A percentile compares a stretch with the other conserved stretches of the same genome.
Conservation (phyloP, 2,113 vertebrate genomes). For the Rousettus leschenaultii region DNA sequence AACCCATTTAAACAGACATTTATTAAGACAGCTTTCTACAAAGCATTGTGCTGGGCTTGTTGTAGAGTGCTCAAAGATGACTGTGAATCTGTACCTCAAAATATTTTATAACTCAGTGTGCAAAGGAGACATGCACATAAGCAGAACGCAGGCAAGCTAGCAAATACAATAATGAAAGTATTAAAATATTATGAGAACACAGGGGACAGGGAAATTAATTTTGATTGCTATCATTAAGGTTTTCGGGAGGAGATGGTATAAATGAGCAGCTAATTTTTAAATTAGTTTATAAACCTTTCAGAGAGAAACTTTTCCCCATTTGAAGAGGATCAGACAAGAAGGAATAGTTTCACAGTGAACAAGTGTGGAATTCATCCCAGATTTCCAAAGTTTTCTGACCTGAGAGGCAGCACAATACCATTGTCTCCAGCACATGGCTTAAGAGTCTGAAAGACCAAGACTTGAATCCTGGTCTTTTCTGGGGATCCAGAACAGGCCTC, state of each 20-base stretch:
- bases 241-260: constrained; percentile 18
- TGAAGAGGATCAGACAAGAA: neutral
- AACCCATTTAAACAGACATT: constrained; percentile 10
- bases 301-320: constrained; percentile 13
- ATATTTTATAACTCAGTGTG: neutral
- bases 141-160: neutral
- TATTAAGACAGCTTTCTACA: constrained; percentile 32
- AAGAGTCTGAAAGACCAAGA: neutral
- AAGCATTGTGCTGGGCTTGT: neutral
- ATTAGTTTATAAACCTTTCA: neutral
- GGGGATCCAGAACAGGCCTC: neutral
- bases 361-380: neutral
- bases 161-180: constrained; percentile 34
- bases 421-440: neutral
- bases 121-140: constrained; percentile 25
- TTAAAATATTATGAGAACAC: constrained; percentile 39
- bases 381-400: constrained; percentile 30
- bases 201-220: constrained; percentile 50
- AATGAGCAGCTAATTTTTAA: constrained; percentile 42
- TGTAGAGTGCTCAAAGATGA: neutral
- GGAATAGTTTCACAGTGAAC: neutral
- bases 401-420: neutral
- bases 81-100: neutral
- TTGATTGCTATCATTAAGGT: constrained; percentile 52
- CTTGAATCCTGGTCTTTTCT: neutral